A percentile compares a stretch with the other conserved stretches of the same genome.
These are phyloP conservation scores for Cranoglanis bouderius DNA, from an alignment of 2,113 vertebrate species.

Conservation along the genomic window DNA sequence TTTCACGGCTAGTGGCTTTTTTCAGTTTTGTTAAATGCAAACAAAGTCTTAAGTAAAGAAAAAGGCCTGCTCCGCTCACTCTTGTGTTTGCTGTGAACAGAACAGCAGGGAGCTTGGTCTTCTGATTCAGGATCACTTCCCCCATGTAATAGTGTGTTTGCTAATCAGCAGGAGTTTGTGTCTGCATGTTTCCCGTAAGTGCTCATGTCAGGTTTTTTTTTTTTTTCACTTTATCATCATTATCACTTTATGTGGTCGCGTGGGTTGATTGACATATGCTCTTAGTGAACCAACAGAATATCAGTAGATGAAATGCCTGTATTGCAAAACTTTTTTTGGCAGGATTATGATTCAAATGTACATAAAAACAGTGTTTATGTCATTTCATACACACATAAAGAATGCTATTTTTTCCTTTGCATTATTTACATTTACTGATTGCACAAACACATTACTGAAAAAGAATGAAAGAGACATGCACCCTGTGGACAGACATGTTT, in stretches of 20 bases:
- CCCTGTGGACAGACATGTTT: background rate
- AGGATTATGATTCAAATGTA: background rate
- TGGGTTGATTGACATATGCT: slow-evolving; percentile 9
- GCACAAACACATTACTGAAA: background rate
- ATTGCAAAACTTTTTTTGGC: background rate
- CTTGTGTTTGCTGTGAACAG: slow-evolving; percentile 27
- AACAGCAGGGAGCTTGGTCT: slow-evolving; percentile 40
- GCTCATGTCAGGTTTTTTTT: slow-evolving; percentile 15
- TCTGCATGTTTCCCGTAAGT: slow-evolving; percentile 12
- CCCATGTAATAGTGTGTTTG: slow-evolving; percentile 44
- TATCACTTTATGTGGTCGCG: background rate
- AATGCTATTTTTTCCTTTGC: background rate
- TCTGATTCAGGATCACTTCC: slow-evolving; percentile 45
- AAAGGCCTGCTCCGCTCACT: background rate
- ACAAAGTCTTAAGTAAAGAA: slow-evolving; percentile 30
- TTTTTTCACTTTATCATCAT: background rate
- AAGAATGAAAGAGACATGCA: background rate
- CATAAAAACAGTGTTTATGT: background rate
- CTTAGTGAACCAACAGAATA: background rate
- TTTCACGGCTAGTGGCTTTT: slow-evolving; percentile 27
- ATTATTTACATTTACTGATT: background rate
- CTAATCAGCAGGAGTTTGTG: slow-evolving; percentile 38
- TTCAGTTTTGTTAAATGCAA: slow-evolving; percentile 35
- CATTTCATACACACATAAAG: background rate
- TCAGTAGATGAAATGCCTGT: background rate